Conservation (phyloP, 2,797 vertebrate species). For the Pseudochirops corinnae region DNA sequence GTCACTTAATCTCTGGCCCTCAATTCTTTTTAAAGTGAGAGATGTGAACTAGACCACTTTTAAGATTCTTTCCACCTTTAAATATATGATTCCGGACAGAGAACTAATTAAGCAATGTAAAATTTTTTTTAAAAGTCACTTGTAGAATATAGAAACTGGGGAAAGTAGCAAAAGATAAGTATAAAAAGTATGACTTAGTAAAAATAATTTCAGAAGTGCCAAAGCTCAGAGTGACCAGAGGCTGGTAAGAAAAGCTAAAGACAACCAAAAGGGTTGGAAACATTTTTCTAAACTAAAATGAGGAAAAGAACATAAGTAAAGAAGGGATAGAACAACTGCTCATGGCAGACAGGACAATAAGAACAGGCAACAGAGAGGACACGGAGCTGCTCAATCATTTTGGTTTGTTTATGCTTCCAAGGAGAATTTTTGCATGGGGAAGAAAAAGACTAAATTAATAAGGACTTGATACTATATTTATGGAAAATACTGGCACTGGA, state of each 20-base stretch:
- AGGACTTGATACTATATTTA: background rate
- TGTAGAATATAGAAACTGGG: background rate
- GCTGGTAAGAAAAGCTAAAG: background rate
- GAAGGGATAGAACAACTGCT: background rate
- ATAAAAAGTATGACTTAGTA: background rate
- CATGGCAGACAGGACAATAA: background rate
- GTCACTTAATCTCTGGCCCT: background rate
- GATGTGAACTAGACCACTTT: background rate
- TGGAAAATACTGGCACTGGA: background rate
- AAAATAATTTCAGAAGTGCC: background rate
- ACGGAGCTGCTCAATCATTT: background rate
- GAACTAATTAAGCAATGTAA: background rate
- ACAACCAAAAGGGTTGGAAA: background rate
- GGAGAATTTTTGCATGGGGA: background rate
- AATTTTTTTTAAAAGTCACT: background rate
- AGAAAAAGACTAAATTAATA: background rate
- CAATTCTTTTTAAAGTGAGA: background rate
- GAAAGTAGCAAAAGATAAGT: background rate
- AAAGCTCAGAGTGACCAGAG: background rate
- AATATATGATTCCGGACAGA: background rate
- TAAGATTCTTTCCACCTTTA: background rate
- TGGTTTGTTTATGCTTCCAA: background rate
- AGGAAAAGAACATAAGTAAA: background rate
- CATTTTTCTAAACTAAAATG: background rate
- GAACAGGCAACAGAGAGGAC: background rate